phyloP scores from a whole-genome alignment of 2,797 vertebrate species.

The Phyllotis vaccarum region DNA sequence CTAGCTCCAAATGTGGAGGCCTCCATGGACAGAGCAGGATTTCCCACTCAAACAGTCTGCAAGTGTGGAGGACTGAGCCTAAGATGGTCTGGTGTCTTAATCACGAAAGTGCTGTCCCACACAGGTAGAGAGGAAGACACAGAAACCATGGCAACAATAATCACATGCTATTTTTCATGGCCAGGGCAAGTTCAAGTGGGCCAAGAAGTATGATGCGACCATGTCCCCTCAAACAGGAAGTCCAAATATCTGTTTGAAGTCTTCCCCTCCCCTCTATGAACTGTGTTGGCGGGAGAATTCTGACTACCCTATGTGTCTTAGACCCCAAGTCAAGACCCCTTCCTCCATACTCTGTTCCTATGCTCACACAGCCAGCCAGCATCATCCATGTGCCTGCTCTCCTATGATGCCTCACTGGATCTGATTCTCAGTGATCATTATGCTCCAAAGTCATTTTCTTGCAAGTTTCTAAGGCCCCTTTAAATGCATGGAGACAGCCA shows the following conservation, averaged over 20 bases:
- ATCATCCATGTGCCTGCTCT: fast-evolving
- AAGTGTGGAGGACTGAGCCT: not conserved
- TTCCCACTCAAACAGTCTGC: not conserved
- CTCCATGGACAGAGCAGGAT: not conserved
- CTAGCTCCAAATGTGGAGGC: not conserved
- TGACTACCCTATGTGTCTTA: fast-evolving
- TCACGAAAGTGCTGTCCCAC: not conserved
- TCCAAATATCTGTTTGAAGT: not conserved
- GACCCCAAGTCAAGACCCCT: not conserved
- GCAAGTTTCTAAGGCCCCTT: not conserved
- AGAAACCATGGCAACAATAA: not conserved
- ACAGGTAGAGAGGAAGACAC: not conserved
- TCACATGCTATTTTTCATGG: no score
- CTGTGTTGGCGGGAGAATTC: not conserved
- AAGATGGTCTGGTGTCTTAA: fast-evolving
- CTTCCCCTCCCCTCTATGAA: fast-evolving
- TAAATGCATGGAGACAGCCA: not conserved
- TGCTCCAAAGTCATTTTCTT: not conserved
- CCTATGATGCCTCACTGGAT: not conserved
- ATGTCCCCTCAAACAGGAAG: not conserved
- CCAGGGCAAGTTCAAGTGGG: not conserved
- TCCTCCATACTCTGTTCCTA: not conserved
- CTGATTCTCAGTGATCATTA: fast-evolving
- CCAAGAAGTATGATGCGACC: not conserved
- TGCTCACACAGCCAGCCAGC: fast-evolving